phyloP scores from a whole-genome alignment of 2,888 invertebrate genomes.

The Hymenopus coronatus region DNA sequence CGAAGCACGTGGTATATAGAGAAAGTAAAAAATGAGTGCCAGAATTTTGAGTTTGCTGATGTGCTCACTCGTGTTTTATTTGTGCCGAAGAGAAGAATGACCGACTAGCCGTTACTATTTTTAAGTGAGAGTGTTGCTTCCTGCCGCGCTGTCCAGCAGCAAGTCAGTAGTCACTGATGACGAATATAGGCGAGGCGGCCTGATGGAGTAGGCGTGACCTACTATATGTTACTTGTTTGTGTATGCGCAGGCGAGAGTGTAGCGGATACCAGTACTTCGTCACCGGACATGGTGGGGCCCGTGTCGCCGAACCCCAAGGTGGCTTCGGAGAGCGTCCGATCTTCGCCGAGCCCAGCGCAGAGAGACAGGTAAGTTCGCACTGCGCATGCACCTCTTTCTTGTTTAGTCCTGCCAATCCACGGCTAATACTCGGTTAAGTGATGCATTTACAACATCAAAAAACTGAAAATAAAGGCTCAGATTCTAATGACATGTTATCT shows the following conservation, averaged over 20 bases:
- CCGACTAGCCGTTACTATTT: neutral
- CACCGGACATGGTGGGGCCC: slow-evolving; percentile 81
- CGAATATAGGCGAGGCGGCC: neutral
- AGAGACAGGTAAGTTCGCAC: slow-evolving; percentile 16
- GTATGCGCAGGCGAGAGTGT: slow-evolving; percentile 74
- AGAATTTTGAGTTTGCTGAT: no score
- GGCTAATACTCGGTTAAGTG: no score
- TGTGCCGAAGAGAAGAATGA: neutral
- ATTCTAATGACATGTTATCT: no score
- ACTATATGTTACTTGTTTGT: neutral
- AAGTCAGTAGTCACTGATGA: neutral
- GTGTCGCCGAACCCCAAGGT: slow-evolving; percentile 63
- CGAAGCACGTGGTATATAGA: no score
- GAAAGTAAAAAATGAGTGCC: no score
- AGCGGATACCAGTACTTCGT: slow-evolving; percentile 90
- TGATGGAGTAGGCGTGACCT: neutral
- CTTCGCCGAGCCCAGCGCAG: slow-evolving; percentile 37
- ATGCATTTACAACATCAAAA: no score
- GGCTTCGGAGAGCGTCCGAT: slow-evolving; percentile 33
- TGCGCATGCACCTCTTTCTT: neutral
- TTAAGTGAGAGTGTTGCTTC: neutral
- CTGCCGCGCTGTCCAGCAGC: neutral
- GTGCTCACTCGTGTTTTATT: neutral
- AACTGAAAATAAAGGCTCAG: no score
- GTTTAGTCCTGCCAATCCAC: neutral